Base-by-base conservation (phyloP, 2,113 vertebrate species). In the Anarhynchus alexandrinus region DNA sequence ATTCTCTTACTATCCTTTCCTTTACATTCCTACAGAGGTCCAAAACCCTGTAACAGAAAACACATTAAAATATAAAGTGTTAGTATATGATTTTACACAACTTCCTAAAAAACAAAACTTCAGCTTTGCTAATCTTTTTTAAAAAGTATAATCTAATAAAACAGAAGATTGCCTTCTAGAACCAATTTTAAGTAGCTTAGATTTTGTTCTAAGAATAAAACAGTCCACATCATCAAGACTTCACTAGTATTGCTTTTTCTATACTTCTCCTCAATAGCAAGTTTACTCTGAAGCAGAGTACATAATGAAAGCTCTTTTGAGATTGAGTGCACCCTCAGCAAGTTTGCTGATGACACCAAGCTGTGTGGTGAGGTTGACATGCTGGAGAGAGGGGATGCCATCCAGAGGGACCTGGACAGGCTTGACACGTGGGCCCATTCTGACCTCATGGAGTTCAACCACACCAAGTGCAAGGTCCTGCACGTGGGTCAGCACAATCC, bases 21-120 rank as follows among this genome's bases (percentile, higher is more conserved):
- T 99, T 99, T 29, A 99, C 99, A 81, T 99, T 99, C 95, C 99
- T 98, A 97, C 99, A 99, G 86, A 99, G 98, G 98, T 99, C 99
- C 97, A 99, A 96, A 97, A 99, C 99, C 96, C 99, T 99, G 95
- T 29, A 98, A 97, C 47, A 96, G 73, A 97, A 90, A 74, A 90
- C 29, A 76, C 15, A 74, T 36, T 69, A 66, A 58, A 89, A 79
- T 22, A 91, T 26, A 59, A 72, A 77, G 43, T 29, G 59, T 93
- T 40, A 38, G 4, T 30, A 43, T 18, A 22, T 26, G 8, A 54
- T 89, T 91, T 92, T 74, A 78, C n/a, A 74, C 20, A 83, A 11
- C 3, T 42, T 72, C 29, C 30, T 67, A 29, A 59, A 86, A 54
- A 59, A 38, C 10, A 25, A 1, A 86, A 42, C 6, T 79, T 76